Evolutionary conservation across 2,888 invertebrate species (phyloP), one percentile per base, ranked within the genome.

Genomic region (Cremastinae sp.): DNA sequence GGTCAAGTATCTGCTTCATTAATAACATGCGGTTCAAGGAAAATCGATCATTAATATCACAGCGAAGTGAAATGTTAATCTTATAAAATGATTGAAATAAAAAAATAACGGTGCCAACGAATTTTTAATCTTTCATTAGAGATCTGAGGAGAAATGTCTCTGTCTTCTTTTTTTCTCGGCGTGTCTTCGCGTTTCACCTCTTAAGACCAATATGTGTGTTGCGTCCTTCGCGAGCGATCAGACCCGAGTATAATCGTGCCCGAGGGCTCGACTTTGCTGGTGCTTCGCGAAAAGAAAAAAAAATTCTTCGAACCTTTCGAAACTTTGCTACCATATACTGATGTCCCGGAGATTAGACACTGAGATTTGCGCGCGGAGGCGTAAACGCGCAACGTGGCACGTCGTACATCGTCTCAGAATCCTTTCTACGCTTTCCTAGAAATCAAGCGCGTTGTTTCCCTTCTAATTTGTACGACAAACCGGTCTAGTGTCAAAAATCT

Each of bases 381-480:
- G 43, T 56, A 45, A 47, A 68, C 68, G 56, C 39, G 68, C 22
- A 35, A n/a, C 37, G 20, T 58, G 68, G 14, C 68, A 68, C 68
- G 47, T 47, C 43, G 28, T 20, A n/a, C 2, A 56, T 47, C 47
- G 37, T 37, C 47, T 47, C 68, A 41, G 43, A 70, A 51, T 53
- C 70, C 70, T 70, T 70, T 70, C 70, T 49, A 8, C n/a, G 47
- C 53, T 41, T 43, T 16, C 51, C 35, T 53, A 43, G 28, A 61
- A 61, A 35, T 69, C 69, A 69, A 69, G 59, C 51, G 53, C 51
- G 53, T 51, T 69, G 39, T 18, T n/a, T 41, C 9, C 10, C 14
- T 18, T 51, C n/a, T 16, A 12, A 51, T 35, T 4, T 56, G 9
- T 37, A 41, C 8, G 16, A 2, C n/a, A n/a, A 14, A 10, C 12